Base-by-base conservation (phyloP, 2,888 invertebrate species). In the Erpobdella octoculata region DNA sequence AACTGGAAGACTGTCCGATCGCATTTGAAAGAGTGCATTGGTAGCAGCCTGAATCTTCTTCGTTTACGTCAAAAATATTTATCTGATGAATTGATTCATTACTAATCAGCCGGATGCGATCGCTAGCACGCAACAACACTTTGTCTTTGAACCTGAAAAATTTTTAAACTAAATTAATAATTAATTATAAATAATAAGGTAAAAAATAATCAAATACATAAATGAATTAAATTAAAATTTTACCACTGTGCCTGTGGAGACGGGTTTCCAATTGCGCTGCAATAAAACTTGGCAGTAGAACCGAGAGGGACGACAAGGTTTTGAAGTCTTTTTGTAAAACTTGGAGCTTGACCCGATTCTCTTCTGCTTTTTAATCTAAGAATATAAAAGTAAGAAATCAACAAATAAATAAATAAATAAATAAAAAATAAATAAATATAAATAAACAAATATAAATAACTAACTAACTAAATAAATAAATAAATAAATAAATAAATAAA, bases 231-330 rank as follows among this genome's bases (percentile, higher is more conserved):
- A 25, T 1, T 25, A 28, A 12, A 6, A 8, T 53, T 28, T 12
- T 18, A 76, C 95, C 94, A 95, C 68, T 87, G 85, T 21, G 93
- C 87, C 74, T 87, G 87, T 0, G 92, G 91, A 70, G 83, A 83
- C 0, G 87, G 86, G 69, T 86, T 85, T n/a, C 86, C 86, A 69
- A 93, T 89, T 28, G 94, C 92, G 82, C 93, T 93, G 82, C 93
- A 93, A 71, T 77, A 77, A 41, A 82, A 78, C 67, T 78, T 75
- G 25, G 80, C 78, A 68, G 77, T 76, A 9, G 61, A 61, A 5
- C 76, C 76, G 12, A 75, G 33, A 0, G 74, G 59, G 18, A 70
- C 76, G 1, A 73, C 71, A 12, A 77, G 74, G 72, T 81, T 79
- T 33, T 78, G 76, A 5, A 81, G 76, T 68, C 78, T 79, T 72